A percentile compares a stretch with the other conserved stretches of the same genome.
Evolutionary conservation across 2,113 vertebrate species (phyloP).

Genomic region (Taxidea taxus): DNA sequence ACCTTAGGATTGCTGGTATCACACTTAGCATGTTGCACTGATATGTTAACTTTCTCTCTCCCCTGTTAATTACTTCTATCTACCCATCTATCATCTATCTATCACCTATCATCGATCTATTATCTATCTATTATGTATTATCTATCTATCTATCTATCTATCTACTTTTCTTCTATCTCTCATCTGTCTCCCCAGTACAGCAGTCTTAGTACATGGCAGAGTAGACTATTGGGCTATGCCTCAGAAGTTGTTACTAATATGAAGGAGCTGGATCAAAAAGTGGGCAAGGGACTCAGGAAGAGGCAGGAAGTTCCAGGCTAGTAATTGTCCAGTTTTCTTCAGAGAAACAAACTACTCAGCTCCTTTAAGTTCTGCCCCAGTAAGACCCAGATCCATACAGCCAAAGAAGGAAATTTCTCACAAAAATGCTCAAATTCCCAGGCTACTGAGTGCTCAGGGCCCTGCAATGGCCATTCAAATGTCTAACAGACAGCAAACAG

Average conservation of each 20-base stretch:
- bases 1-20: background rate
- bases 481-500: constrained; percentile 7
- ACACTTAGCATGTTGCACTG: background rate
- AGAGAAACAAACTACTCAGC: constrained; percentile 32
- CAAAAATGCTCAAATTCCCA: constrained; percentile 35
- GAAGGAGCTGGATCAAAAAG: background rate
- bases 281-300: background rate
- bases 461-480: constrained; percentile 29
- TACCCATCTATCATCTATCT: background rate
- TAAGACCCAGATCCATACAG: background rate
- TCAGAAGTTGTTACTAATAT: background rate
- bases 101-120: background rate
- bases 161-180: background rate
- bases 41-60: background rate
- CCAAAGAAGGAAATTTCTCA: constrained; percentile 21
- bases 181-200: background rate
- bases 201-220: background rate
- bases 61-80: background rate
- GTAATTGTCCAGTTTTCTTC: background rate
- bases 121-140: background rate
- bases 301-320: background rate
- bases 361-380: background rate
- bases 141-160: background rate
- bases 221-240: background rate
- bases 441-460: background rate